A percentile compares a stretch with the other conserved stretches of the same genome.
Conservation (phyloP, 2,797 vertebrate species). For the Taeniopygia guttata region DNA sequence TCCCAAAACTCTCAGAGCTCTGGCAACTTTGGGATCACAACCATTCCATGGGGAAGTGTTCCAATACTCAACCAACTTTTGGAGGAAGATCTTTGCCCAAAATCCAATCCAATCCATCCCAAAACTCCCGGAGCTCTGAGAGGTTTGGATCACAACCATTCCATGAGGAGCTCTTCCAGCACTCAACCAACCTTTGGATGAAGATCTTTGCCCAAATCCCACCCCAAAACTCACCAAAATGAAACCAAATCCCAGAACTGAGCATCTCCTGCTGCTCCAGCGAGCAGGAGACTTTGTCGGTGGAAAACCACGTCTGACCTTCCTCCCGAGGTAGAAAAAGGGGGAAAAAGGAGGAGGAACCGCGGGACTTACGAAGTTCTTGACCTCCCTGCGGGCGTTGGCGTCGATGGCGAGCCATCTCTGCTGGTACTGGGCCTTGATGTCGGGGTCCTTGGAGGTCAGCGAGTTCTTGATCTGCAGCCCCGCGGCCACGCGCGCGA, state of each 20-base stretch:
- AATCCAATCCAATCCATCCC: too few relatives aligned
- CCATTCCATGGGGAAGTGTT: too few relatives aligned
- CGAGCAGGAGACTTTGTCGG: accelerated
- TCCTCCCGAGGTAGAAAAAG: accelerated
- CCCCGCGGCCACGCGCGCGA: slow-evolving; percentile 92
- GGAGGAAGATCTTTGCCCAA: too few relatives aligned
- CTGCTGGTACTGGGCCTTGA: slow-evolving; percentile 94
- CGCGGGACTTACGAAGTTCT: slow-evolving; percentile 84
- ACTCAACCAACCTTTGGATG: not conserved
- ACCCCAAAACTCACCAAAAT: not conserved
- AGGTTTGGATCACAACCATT: not conserved
- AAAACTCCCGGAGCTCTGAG: too few relatives aligned
- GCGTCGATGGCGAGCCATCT: slow-evolving; percentile 95
- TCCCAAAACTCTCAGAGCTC: too few relatives aligned
- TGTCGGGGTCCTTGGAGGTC: slow-evolving; percentile 95
- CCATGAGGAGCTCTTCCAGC: not conserved
- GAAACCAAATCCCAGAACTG: accelerated
- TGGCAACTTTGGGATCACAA: too few relatives aligned
- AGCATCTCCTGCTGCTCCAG: not conserved
- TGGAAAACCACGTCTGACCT: accelerated
- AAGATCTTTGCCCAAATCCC: accelerated
- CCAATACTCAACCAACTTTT: too few relatives aligned
- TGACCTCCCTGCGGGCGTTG: slow-evolving; percentile 92
- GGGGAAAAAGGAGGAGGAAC: accelerated
- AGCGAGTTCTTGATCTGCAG: slow-evolving; percentile 98